phyloP scores from a whole-genome alignment of 2,113 vertebrate species.

The Glareola pratincola region DNA sequence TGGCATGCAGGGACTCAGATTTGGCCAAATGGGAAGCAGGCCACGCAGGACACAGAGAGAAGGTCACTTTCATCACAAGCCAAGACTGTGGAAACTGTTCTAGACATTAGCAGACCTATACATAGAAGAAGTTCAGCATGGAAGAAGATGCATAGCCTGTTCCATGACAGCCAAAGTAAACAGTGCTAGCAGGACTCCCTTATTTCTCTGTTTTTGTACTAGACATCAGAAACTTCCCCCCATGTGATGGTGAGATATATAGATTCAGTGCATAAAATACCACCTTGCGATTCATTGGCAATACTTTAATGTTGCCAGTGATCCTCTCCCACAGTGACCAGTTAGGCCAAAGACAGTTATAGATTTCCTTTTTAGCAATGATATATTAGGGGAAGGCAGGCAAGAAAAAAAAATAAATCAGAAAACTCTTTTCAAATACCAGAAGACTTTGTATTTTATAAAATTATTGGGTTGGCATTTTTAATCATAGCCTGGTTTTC shows the following conservation, averaged over 20 bases:
- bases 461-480: neutral
- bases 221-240: neutral
- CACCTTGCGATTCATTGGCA: neutral
- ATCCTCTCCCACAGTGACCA: neutral
- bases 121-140: neutral
- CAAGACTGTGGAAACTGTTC: conserved; percentile 48
- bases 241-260: neutral
- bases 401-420: neutral
- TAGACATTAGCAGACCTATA: conserved; percentile 29
- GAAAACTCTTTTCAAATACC: neutral
- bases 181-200: neutral
- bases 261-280: neutral
- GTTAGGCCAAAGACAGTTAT: neutral
- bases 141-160: conserved; percentile 17
- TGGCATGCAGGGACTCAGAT: neutral
- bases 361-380: neutral
- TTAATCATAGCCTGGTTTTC: neutral
- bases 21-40: conserved; percentile 20
- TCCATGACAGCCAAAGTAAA: conserved; percentile 50
- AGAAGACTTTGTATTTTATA: neutral
- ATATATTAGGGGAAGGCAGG: neutral
- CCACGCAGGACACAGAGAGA: conserved; percentile 18
- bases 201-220: neutral
- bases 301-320: neutral
- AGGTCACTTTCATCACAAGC: conserved; percentile 55